A percentile compares a stretch with the other conserved stretches of the same genome.
Conservation (phyloP, 2,888 invertebrate species). For the Alviniconcha strummeri region DNA sequence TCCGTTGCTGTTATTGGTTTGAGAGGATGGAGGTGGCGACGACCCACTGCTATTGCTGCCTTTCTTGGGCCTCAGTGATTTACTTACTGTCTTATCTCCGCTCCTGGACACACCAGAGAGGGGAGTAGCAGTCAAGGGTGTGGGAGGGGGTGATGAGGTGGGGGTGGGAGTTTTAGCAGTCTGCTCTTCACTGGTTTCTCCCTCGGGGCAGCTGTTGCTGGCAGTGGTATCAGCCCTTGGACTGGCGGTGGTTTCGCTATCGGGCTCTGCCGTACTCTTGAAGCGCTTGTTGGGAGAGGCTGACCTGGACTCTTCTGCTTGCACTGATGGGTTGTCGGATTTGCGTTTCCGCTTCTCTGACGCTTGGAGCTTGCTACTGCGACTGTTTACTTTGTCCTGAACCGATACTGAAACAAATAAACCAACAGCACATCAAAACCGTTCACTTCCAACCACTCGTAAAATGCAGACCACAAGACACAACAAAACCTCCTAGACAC, state of each 20-base stretch:
- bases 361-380: slow-evolving; percentile 28
- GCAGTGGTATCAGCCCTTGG: neutral
- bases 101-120: neutral
- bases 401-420: slow-evolving; percentile 12
- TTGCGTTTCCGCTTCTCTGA: slow-evolving; percentile 29
- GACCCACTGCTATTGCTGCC: slow-evolving; percentile 11
- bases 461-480: no score
- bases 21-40: neutral
- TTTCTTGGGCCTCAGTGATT: slow-evolving; percentile 21
- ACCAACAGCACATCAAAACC: neutral
- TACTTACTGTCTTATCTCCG: slow-evolving; percentile 21
- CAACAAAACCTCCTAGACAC: no score
- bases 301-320: slow-evolving; percentile 25
- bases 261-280: slow-evolving; percentile 11
- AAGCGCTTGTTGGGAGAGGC: slow-evolving; percentile 27
- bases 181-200: neutral
- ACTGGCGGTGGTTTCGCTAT: slow-evolving; percentile 2
- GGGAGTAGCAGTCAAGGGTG: neutral
- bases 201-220: slow-evolving; percentile 10
- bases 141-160: neutral
- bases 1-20: slow-evolving; percentile 3
- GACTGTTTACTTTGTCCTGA: slow-evolving; percentile 31
- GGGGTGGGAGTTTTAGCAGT: neutral
- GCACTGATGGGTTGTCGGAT: slow-evolving; percentile 9
- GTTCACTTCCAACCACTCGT: no score